Evolutionary conservation across 92 coral and sea anemone species (phyloP).

Genomic region (Nematostella vectensis): DNA sequence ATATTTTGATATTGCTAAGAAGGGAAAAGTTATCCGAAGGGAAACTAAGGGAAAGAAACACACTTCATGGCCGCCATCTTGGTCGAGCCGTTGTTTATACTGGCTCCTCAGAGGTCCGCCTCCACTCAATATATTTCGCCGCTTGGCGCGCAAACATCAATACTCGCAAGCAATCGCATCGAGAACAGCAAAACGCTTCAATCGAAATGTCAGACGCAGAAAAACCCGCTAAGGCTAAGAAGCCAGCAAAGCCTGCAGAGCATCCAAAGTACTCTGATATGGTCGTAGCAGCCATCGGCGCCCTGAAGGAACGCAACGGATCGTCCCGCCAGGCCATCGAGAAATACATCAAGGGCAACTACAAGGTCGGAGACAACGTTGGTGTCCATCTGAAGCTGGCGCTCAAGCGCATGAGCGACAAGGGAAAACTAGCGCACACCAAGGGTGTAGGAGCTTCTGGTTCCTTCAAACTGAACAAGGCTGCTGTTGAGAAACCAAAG

Average conservation of each 20-base stretch:
- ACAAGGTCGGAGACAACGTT: constrained; percentile 23
- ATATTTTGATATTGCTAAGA: no score
- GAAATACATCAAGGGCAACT: constrained; percentile 57
- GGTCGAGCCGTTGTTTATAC: not conserved
- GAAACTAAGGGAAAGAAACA: constrained; percentile 7
- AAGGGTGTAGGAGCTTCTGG: constrained; percentile 53
- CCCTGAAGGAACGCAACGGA: constrained; percentile 44
- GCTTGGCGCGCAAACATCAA: not conserved
- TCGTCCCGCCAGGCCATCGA: constrained; percentile 76
- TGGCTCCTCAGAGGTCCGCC: constrained; percentile 24
- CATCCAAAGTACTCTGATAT: constrained; percentile 54
- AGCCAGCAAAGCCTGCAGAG: constrained; percentile 44
- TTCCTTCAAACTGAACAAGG: constrained; percentile 30
- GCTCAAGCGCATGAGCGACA: constrained; percentile 22
- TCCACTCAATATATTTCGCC: not conserved
- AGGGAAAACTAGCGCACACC: constrained; percentile 23
- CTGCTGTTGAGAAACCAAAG: not conserved
- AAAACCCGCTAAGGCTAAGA: constrained; percentile 16
- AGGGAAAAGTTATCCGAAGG: no score
- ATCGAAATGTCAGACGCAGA: constrained; percentile 13
- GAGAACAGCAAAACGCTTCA: not conserved
- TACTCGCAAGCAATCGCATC: not conserved
- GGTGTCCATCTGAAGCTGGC: constrained; percentile 35
- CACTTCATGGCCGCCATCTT: constrained; percentile 4
- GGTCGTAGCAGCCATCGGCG: constrained; percentile 45